A percentile compares a stretch with the other conserved stretches of the same genome.
These are phyloP conservation scores for Cepaea hortensis DNA, from an alignment of 2,888 invertebrate genomes.

Conservation along the genomic window DNA sequence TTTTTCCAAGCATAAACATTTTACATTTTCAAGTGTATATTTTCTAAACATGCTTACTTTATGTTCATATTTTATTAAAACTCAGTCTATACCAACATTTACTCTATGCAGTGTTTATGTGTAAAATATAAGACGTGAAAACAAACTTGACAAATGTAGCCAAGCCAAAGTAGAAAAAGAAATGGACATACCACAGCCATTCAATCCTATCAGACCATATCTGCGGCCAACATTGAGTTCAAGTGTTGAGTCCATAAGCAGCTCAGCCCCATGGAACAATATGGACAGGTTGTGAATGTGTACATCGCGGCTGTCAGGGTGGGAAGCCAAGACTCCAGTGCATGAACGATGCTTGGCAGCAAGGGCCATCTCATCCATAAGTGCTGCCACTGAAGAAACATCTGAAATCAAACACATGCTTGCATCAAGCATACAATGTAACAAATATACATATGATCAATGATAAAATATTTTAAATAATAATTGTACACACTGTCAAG, in stretches of 20 bases:
- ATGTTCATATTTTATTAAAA: too few species aligned
- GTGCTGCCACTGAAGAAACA: conserved; percentile 83
- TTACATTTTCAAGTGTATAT: too few species aligned
- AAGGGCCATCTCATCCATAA: conserved; percentile 87
- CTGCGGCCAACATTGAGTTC: conserved; percentile 97
- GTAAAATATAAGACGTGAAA: too few species aligned
- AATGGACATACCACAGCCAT: conserved; percentile 88
- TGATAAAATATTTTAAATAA: too few species aligned
- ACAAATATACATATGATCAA: too few species aligned
- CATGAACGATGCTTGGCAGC: conserved; percentile 84
- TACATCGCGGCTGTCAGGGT: conserved; percentile 95
- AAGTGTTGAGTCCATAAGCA: conserved; percentile 94
- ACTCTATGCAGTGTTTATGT: too few species aligned
- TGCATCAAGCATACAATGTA: background rate
- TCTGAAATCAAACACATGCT: conserved; percentile 41
- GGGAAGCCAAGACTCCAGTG: conserved; percentile 95
- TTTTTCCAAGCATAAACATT: too few species aligned
- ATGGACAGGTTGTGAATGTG: conserved; percentile 97
- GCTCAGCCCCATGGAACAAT: conserved; percentile 97
- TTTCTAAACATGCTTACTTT: too few species aligned
- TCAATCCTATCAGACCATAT: conserved; percentile 97
- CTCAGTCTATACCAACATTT: too few species aligned
- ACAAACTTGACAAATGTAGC: too few species aligned
- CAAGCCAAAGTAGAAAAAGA: too few species aligned
- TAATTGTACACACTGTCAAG: too few species aligned